Conservation (phyloP, 2,797 vertebrate genomes). For the Rhodeus uyekii region DNA sequence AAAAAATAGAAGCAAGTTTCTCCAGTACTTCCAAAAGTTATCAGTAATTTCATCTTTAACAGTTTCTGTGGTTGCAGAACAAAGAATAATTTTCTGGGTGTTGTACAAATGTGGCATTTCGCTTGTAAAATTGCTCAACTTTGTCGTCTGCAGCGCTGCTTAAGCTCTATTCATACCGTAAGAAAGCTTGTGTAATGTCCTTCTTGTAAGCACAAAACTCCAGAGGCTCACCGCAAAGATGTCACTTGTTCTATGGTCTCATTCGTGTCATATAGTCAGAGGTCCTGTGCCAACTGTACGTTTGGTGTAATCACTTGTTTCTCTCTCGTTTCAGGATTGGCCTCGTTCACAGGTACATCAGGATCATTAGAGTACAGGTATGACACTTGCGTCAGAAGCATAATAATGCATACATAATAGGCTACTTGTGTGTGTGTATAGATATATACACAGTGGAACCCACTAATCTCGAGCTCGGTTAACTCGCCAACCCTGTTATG, state of each 20-base stretch:
- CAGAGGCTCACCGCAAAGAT: background rate
- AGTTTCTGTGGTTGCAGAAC: constrained; percentile 12
- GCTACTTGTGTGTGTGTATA: too few relatives aligned
- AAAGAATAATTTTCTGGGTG: background rate
- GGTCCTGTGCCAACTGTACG: background rate
- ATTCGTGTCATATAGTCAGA: background rate
- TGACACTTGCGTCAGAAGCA: constrained; percentile 11
- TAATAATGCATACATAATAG: background rate
- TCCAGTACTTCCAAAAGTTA: background rate
- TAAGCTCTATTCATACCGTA: background rate
- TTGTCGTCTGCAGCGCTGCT: background rate
- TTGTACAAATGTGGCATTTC: background rate
- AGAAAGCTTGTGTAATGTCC: background rate
- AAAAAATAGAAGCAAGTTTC: background rate
- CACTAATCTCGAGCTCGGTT: too few relatives aligned
- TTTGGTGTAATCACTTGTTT: constrained; percentile 6
- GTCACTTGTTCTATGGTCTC: background rate
- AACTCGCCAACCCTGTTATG: too few relatives aligned
- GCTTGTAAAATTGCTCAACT: background rate
- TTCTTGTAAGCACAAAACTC: background rate
- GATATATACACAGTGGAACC: too few relatives aligned
- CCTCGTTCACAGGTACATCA: constrained; percentile 63
- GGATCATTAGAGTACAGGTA: constrained; percentile 83
- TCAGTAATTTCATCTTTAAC: background rate
- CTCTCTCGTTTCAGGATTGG: constrained; percentile 71